Evolutionary conservation across 2,797 vertebrate species (phyloP), one percentile per base, ranked within the genome.

Genomic region (Poeciliopsis presidionis): DNA sequence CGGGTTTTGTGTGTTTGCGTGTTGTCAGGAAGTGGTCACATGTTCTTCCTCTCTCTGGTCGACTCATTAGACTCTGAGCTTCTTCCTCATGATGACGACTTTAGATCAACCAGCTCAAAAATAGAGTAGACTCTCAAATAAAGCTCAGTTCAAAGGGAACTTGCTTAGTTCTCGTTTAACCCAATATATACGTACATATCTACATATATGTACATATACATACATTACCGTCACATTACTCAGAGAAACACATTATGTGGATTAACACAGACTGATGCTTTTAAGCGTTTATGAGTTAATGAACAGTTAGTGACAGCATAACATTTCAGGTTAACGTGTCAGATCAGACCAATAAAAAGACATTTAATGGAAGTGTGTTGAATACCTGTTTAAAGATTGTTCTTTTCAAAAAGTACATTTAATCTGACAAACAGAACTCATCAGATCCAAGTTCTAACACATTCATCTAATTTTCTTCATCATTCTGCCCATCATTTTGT

Each of bases 1-100:
- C 74, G 77, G 57, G 41, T 63, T 82, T 39, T 86, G 77, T 82
- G 61, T 85, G 77, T 86, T 73, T 79, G 70, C 82, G 78, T 85
- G 73, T 71, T 72, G 91, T 96, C 93, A 98, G 98, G 97, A 98
- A 90, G 88, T 92, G 91, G 91, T 91, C 86, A 86, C 83, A 88
- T 70, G 87, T 78, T 84, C 88, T 91, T 92, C 90, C 91, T 90
- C 88, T 90, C 86, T 90, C 81, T 81, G 78, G 55, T 86, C 61
- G 69, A 49, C 65, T 86, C 63, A 81, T 80, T 30, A 65, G 69
- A 70, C 78, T 55, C 73, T 59, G 65, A 51, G 93, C 65, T 90
- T 95, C 90, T 95, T 96, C 82, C 79, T 89, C 67, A 63, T 79
- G 46, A 73, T 80, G 80, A 84, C 12, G 12, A 76, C 47, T 74